Percentiles rank a stretch among this genome's conserved stretches.
Evolutionary conservation across 2,113 vertebrate genomes (phyloP).

Genomic region (Pitta sordida): DNA sequence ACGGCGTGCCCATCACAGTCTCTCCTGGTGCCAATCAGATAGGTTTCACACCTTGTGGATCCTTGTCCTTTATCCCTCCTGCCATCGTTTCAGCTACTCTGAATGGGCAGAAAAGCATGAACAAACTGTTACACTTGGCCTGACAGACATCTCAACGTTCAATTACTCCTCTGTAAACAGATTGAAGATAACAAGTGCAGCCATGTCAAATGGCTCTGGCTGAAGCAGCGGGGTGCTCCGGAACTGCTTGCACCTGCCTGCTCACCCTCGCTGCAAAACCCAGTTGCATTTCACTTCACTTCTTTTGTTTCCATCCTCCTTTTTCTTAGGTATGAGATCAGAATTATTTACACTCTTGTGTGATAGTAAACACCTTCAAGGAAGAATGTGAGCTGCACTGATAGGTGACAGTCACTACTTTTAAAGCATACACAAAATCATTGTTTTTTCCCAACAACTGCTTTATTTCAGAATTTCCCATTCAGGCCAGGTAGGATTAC

Average conservation of each 20-base stretch:
- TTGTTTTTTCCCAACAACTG: not conserved
- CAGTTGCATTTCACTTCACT: not conserved
- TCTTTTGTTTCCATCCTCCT: not conserved
- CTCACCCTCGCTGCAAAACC: not conserved
- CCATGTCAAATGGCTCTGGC: not conserved
- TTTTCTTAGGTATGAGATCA: not conserved
- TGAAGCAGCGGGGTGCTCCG: not conserved
- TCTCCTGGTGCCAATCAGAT: conserved; percentile 30
- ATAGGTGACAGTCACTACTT: not conserved
- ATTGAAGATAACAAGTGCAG: conserved; percentile 63
- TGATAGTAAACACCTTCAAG: not conserved
- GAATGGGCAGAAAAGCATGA: conserved; percentile 65
- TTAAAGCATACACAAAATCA: not conserved
- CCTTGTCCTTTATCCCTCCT: not conserved
- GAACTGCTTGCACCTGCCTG: not conserved
- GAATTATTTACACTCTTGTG: not conserved
- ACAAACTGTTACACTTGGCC: conserved; percentile 62
- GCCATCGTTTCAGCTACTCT: not conserved
- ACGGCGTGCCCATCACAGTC: not conserved
- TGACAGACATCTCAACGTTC: conserved; percentile 71
- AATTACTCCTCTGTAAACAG: conserved; percentile 68
- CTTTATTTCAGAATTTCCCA: not conserved
- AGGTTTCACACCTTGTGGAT: not conserved
- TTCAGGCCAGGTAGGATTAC: not conserved
- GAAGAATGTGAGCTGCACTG: not conserved